A percentile compares a stretch with the other conserved stretches of the same genome.
phyloP scores from a whole-genome alignment of 2,113 vertebrate species.

The Cathartes aura region DNA sequence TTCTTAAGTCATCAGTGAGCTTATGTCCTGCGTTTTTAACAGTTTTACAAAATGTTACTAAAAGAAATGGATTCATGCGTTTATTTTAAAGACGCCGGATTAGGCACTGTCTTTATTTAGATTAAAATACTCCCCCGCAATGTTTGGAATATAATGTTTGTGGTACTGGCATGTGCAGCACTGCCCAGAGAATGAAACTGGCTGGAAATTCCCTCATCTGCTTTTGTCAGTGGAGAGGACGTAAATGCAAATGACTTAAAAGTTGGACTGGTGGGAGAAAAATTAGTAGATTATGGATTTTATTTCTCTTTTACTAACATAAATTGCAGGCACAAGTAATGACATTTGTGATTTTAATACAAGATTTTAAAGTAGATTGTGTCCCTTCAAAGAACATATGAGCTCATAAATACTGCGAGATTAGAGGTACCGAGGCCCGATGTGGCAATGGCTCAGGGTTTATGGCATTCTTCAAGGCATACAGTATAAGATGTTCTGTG shows the following conservation, averaged over 20 bases:
- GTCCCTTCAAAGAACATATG: conserved; percentile 28
- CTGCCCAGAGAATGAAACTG: background rate
- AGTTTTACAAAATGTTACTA: background rate
- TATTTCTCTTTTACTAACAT: background rate
- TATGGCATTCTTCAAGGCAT: conserved; percentile 25
- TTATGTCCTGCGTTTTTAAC: background rate
- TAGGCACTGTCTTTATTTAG: background rate
- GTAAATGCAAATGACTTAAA: background rate
- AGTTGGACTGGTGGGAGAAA: background rate
- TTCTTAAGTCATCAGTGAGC: background rate
- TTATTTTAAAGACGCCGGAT: background rate
- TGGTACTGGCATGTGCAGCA: background rate
- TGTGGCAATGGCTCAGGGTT: background rate
- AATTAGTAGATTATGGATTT: background rate
- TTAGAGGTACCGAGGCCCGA: background rate
- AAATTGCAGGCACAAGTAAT: background rate
- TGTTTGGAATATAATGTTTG: background rate
- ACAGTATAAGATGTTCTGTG: background rate
- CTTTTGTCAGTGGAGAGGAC: background rate
- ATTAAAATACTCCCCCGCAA: background rate
- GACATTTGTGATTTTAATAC: background rate
- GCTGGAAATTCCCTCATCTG: conserved; percentile 9
- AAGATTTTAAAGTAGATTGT: background rate
- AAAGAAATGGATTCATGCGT: background rate
- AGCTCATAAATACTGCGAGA: conserved; percentile 23